Conservation (phyloP, 2,797 vertebrate species). For the Spatula versicolor region DNA sequence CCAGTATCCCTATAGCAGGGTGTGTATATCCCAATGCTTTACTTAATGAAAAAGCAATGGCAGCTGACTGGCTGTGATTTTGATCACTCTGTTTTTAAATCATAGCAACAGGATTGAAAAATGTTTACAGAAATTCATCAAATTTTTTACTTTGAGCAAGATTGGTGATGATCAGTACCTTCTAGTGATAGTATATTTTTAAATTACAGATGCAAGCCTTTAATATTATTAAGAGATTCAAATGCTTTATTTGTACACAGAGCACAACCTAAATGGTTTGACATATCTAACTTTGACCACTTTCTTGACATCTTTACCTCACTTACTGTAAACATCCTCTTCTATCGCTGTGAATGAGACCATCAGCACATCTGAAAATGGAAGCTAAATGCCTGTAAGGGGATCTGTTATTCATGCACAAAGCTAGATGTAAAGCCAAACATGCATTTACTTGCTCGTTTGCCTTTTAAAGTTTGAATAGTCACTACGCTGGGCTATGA, state of each 20-base stretch:
- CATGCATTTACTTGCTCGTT: neutral
- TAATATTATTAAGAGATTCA: neutral
- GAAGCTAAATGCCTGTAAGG: neutral
- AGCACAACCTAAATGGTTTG: neutral
- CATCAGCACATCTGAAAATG: neutral
- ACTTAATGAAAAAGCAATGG: neutral
- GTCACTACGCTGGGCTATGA: neutral
- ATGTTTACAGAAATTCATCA: neutral
- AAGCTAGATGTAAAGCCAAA: neutral
- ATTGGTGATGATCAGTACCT: neutral
- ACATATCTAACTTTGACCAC: neutral
- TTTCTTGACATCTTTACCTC: neutral
- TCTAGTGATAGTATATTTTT: neutral
- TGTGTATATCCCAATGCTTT: neutral
- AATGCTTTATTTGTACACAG: neutral
- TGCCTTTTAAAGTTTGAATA: neutral
- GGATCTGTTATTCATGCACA: neutral
- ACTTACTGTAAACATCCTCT: neutral
- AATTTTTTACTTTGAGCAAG: neutral
- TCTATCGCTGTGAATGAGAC: neutral
- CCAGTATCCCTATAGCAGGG: neutral
- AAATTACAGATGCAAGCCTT: neutral
- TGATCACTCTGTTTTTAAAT: neutral
- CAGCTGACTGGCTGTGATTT: neutral
- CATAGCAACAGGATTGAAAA: neutral